Evolutionary conservation across 1,140 invertebrate genomes (phyloP), one percentile per base, ranked within the genome.

Genomic region (Himalopsyche phryganea): DNA sequence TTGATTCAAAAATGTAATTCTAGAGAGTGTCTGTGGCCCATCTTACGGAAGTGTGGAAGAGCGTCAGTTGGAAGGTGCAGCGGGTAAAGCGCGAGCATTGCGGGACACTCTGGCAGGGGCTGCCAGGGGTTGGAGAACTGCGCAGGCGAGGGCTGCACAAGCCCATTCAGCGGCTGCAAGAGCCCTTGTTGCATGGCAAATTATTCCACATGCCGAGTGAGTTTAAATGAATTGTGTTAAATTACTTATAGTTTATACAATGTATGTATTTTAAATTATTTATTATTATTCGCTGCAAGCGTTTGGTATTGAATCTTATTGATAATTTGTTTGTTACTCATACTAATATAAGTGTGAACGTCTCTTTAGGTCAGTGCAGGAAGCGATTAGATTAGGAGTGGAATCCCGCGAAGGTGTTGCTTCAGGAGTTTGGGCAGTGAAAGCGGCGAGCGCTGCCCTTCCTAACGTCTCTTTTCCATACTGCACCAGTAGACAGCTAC

Each of bases 401-500:
- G 61, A 64, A 23, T 38, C 57, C 6, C 19, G 52, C 7, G 46
- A 50, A 20, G 19, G 35, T 2, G 20, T 58, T 4, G 19, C 53
- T 6, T 33, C 13, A 19, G 61, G 53, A 13, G 54, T 20, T 1
- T 28, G 23, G 10, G 63, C 52, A n/a, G 45, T 65, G 18, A 20
- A 35, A n/a, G 17, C 42, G 1, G 55, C 59, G 0, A 40, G 52
- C 19, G 35, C 46, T 13, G 49, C 59, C n/a, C 59, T 65, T 5
- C 59, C 63, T 19, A 20, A 32, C 20, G 59, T 46, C 11, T 23
- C 54, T 46, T 60, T 61, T 32, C 63, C 63, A 10, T 51, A 65
- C 53, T 65, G 63, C 42, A 65, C 63, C 11, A 23, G 54, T 0
- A 47, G 63, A 19, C 63, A 61, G 48, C 36, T 65, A 15, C 58